Evolutionary conservation across 2,797 vertebrate genomes (phyloP), one percentile per base, ranked within the genome.

Genomic region (Clarias platycephalus): DNA sequence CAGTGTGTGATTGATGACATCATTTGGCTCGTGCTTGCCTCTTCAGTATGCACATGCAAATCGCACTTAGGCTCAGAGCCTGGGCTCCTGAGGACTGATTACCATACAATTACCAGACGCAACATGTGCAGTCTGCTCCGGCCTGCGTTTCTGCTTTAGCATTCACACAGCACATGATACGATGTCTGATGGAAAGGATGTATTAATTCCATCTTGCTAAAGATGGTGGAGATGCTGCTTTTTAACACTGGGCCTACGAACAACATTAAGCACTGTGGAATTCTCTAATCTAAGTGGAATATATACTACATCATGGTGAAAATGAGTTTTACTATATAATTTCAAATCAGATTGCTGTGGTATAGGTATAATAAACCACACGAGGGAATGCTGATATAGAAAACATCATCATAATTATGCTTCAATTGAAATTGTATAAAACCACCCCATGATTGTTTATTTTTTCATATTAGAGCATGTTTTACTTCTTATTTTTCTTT

Each of bases 41-140:
- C 81, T 64, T 85, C 81, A 83, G 82, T 83, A 86, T 86, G 87
- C 84, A 86, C 84, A 86, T 84, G 78, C 84, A 83, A 85, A 83
- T 83, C 78, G 28, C 40, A 76, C 70, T 82, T 58, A 53, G 82
- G 79, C 81, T 85, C 77, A 26, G 77, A 83, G 78, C 76, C 68
- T 76, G 77, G 67, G 74, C 78, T 85, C 82, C 84, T 67, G 70
- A 81, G 86, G 78, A 80, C 82, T 84, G 84, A 87, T 85, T 85
- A 78, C 49, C 84, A 81, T 84, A 84, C 84, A 88, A 81, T 88
- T 86, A 86, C 84, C 78, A 83, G 77, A 67, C 31, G 74, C 71
- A 86, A 78, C 84, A 86, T 28, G 82, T 88, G 84, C 71, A 66
- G 72, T 40, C 81, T 76, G 64, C 71, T 81, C 58, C 24, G 22